Evolutionary conservation across 2,113 vertebrate species (phyloP), one percentile per base, ranked within the genome.

Genomic region (Carlito syrichta): DNA sequence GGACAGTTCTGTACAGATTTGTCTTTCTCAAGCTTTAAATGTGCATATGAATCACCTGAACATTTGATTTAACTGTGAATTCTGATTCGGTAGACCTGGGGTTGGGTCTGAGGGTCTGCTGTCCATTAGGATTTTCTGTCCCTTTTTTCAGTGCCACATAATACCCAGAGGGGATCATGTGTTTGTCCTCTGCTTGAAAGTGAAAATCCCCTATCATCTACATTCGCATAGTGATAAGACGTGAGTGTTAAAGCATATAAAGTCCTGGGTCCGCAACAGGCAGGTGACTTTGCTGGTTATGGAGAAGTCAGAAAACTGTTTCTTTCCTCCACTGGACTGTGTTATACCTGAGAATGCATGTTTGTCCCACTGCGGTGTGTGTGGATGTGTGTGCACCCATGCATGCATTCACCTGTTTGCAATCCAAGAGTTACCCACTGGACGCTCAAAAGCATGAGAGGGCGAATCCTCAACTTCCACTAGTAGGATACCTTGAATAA

Each of bases 11-110:
- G 81, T 66, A 14, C 11, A 45, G 14, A 38, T 74, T 81, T 52
- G 17, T 54, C 50, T 86, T 86, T 81, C 52, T 77, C 23, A 82
- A n/a, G 22, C 22, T 60, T 93, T 86, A 90, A n/a, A 68, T 22
- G 58, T 69, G 66, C 22, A 8, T 8, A 32, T 9, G 13, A 58
- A 58, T 86, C 35, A 22, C 13, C 83, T 30, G 45, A 25, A 30
- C 54, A 27, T 79, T 81, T 69, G 17, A 76, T 79, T 60, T 79
- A 86, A 93, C 76, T 52, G 30, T 17, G 73, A 30, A 76, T 38
- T 92, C 69, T 90, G 81, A 93, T 56, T 74, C 56, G 13, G 58
- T 74, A n/a, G n/a, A n/a, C n/a, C 35, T 81, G 17, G 20, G 13
- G 2, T 38, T 79, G n/a, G 48, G 27, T n/a, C 45, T 79, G 73